Percentiles rank a stretch among this genome's conserved stretches.
phyloP scores from a whole-genome alignment of 2,113 vertebrate species.

The Psephotus haematonotus region DNA sequence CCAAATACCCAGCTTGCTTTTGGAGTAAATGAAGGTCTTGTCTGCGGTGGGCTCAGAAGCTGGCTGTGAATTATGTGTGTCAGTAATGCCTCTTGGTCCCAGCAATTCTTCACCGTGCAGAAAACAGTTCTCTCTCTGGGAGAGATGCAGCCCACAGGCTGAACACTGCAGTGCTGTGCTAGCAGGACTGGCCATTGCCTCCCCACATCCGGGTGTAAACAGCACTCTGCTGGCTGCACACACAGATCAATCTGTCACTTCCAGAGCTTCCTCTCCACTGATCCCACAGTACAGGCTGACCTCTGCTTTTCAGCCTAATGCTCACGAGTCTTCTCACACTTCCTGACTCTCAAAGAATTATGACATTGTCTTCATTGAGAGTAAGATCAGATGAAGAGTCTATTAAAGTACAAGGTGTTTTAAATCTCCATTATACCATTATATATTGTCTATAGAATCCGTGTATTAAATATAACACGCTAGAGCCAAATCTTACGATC shows the following conservation, averaged over 20 bases:
- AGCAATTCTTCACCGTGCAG: not conserved
- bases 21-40: not conserved
- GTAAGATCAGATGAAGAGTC: not conserved
- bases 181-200: not conserved
- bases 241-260: not conserved
- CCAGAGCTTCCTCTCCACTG: not conserved
- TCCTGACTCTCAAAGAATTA: not conserved
- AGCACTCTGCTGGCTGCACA: not conserved
- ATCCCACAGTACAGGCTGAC: not conserved
- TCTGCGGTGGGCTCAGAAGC: fast-evolving
- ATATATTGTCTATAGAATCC: not conserved
- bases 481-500: not conserved
- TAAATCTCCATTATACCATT: not conserved
- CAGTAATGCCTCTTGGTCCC: not conserved
- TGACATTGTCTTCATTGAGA: not conserved
- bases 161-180: not conserved
- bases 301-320: not conserved
- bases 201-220: not conserved
- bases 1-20: not conserved
- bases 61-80: not conserved
- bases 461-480: not conserved
- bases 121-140: not conserved
- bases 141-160: not conserved
- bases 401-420: not conserved
- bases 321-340: not conserved